phyloP scores from a whole-genome alignment of 2,113 vertebrate genomes.

The Orycteropus afer region DNA sequence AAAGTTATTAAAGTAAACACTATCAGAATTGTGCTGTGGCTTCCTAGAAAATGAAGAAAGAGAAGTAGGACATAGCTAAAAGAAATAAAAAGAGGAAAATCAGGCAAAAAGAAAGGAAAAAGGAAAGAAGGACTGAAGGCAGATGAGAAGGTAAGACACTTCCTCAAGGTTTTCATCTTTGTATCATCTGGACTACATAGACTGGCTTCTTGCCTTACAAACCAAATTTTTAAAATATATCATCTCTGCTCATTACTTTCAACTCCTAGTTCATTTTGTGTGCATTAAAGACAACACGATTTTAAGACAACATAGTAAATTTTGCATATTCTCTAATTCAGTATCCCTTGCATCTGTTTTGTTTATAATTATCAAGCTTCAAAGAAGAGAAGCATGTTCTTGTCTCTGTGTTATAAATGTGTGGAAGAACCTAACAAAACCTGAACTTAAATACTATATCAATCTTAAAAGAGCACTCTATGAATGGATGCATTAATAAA shows the following conservation, averaged over 20 bases:
- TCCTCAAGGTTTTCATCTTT: background rate
- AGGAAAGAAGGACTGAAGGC: background rate
- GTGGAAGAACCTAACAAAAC: background rate
- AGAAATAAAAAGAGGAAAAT: background rate
- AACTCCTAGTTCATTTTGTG: background rate
- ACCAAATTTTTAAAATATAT: background rate
- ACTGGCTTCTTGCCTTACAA: background rate
- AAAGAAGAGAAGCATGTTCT: background rate
- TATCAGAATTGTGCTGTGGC: background rate
- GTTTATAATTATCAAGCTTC: conserved; percentile 21
- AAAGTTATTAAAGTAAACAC: background rate
- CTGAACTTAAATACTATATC: background rate
- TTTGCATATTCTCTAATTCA: background rate
- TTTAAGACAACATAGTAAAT: background rate
- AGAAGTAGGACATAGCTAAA: background rate
- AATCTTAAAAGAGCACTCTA: background rate
- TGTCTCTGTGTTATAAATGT: background rate
- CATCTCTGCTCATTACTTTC: background rate
- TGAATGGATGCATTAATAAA: background rate
- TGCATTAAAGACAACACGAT: background rate
- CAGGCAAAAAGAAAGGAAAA: background rate
- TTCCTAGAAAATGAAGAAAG: background rate
- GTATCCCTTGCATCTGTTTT: background rate
- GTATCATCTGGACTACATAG: background rate
- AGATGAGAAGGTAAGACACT: background rate